phyloP scores from a whole-genome alignment of 64 coral and sea anemone genomes.

The Dendrophyllia cribrosa region DNA sequence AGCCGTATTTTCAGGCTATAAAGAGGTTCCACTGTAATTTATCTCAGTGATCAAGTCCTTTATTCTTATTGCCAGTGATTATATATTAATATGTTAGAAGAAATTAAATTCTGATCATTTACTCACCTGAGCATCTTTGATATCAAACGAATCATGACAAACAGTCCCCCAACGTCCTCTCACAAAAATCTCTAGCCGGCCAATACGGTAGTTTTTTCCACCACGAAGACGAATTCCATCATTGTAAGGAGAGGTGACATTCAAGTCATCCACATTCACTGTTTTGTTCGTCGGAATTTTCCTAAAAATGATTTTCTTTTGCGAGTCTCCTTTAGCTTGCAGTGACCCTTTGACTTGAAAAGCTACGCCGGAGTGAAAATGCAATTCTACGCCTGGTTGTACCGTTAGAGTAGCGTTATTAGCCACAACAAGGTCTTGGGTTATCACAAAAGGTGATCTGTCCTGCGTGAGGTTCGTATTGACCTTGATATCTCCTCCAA shows the following conservation, averaged over 20 bases:
- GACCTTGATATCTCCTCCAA: slow-evolving; percentile 39
- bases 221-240: slow-evolving; percentile 63
- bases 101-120: neutral
- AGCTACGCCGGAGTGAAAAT: slow-evolving; percentile 53
- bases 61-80: too few species aligned
- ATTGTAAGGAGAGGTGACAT: slow-evolving; percentile 28
- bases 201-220: slow-evolving; percentile 49
- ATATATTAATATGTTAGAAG: neutral
- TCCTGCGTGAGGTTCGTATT: neutral
- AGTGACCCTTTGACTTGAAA: slow-evolving; percentile 61
- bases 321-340: slow-evolving; percentile 47
- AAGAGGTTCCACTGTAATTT: too few species aligned
- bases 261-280: slow-evolving; percentile 34
- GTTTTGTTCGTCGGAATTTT: slow-evolving; percentile 53
- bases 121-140: slow-evolving; percentile 42
- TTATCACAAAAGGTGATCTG: slow-evolving; percentile 69
- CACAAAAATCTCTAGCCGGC: slow-evolving; percentile 63
- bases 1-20: too few species aligned
- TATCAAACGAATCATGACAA: slow-evolving; percentile 62
- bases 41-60: too few species aligned
- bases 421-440: slow-evolving; percentile 44
- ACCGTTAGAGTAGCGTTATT: slow-evolving; percentile 41
- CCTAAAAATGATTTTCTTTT: slow-evolving; percentile 48
- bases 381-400: slow-evolving; percentile 53
- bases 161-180: slow-evolving; percentile 66